Base-by-base conservation (phyloP, 2,888 invertebrate genomes). In the Chrysopilus asiliformis region DNA sequence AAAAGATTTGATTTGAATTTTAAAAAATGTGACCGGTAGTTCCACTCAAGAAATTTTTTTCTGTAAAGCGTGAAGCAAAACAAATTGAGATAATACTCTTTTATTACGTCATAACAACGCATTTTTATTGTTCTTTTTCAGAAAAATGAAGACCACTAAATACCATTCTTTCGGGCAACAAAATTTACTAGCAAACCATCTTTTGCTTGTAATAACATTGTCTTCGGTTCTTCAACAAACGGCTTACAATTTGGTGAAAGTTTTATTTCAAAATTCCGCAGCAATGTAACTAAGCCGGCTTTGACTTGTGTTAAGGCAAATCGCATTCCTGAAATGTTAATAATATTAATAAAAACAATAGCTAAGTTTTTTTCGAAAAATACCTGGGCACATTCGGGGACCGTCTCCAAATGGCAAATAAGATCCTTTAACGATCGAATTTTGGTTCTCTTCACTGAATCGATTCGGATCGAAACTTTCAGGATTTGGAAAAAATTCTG, bases 391-490 rank as follows among this genome's bases (percentile, higher is more conserved):
- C 10, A 22, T 22, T 8, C 22, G 22, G 4, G 53, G 56, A n/a
- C 56, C 57, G 24, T 51, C 53, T 8, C 54, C 55, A 38, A 56
- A 57, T 1, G 53, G 49, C 30, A 56, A 33, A 42, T 43, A 57
- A 2, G 46, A 43, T 36, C 46, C 53, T 20, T 51, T 55, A 10
- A 45, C 46, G 6, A 51, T 40, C 5, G 46, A 43, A 2, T 47
- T 43, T 28, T 53, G 55, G 10, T 47, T 49, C 32, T 55, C 53
- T 3, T 50, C 50, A 4, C 47, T 47, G 48, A 64, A 64, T 17
- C 64, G 45, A 18, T 62, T 60, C 0, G 66, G 66, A 41, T 56
- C 53, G 44, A 58, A 66, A 36, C 48, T 48, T 12, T 57, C 48
- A 0, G 65, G 65, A 14, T 62, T 50, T 2, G 58, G 54, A 41